Conservation (phyloP, 1,140 invertebrate genomes). For the Aphis gossypii region DNA sequence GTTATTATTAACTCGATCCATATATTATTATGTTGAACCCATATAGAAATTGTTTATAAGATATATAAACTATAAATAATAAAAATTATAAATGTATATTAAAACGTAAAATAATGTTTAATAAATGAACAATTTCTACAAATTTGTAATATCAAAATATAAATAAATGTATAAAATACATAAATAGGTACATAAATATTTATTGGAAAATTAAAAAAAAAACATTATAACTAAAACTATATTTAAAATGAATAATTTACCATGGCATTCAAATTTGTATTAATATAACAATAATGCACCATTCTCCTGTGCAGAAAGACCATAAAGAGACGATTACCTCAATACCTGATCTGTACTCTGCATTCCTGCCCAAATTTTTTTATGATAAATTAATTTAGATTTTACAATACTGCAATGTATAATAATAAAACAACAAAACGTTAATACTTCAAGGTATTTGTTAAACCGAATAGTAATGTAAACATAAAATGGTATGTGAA, state of each 20-base stretch:
- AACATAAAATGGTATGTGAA: conserved; percentile 21
- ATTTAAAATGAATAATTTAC: background rate
- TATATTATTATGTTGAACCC: background rate
- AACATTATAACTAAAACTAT: background rate
- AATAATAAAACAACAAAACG: background rate
- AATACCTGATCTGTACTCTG: background rate
- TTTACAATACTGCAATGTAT: background rate
- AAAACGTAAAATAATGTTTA: no score
- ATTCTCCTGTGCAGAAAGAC: background rate
- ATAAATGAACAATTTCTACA: no score
- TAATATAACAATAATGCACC: background rate
- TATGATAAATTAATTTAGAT: background rate
- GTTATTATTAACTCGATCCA: no score
- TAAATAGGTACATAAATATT: no score
- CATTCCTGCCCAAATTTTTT: background rate
- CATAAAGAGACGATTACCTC: background rate
- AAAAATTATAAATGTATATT: background rate
- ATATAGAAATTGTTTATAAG: background rate
- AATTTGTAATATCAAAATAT: background rate
- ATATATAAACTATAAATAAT: background rate
- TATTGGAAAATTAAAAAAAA: background rate
- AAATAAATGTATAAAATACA: background rate
- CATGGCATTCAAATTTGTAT: background rate
- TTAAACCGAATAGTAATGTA: background rate
- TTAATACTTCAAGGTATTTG: background rate